Evolutionary conservation across 2,797 vertebrate species (phyloP).

Genomic region (Sus cebifrons): DNA sequence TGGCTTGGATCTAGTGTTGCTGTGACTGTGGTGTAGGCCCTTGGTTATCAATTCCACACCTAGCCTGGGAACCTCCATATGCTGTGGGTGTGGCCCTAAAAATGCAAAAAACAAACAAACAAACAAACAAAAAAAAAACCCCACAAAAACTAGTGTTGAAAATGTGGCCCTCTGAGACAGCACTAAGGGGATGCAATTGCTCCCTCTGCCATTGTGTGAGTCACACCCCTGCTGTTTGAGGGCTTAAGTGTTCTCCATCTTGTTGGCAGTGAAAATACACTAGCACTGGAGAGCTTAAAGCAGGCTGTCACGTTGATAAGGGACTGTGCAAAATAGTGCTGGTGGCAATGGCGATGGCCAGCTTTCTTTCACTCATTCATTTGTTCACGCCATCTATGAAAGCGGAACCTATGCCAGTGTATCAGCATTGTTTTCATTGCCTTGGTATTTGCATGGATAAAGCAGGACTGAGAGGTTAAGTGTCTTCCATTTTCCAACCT

Average conservation of each 20-base stretch:
- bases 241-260: background rate
- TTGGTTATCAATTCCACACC: no score
- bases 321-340: background rate
- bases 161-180: background rate
- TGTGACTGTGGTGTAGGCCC: no score
- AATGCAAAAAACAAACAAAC: no score
- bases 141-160: background rate
- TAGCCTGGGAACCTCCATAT: no score
- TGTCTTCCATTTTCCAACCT: background rate
- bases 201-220: background rate
- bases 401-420: background rate
- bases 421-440: no score
- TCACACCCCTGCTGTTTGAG: background rate
- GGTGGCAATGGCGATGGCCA: background rate
- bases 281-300: background rate
- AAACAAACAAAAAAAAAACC: background rate
- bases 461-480: background rate
- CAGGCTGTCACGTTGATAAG: background rate
- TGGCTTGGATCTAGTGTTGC: no score
- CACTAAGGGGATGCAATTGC: background rate
- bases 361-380: background rate
- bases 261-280: background rate
- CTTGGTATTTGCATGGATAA: background rate
- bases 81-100: no score
- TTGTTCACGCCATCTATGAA: rapidly evolving